Percentiles rank a stretch among this genome's conserved stretches.
Evolutionary conservation across 1,140 invertebrate genomes (phyloP).

Genomic region (Lepidurus apus): DNA sequence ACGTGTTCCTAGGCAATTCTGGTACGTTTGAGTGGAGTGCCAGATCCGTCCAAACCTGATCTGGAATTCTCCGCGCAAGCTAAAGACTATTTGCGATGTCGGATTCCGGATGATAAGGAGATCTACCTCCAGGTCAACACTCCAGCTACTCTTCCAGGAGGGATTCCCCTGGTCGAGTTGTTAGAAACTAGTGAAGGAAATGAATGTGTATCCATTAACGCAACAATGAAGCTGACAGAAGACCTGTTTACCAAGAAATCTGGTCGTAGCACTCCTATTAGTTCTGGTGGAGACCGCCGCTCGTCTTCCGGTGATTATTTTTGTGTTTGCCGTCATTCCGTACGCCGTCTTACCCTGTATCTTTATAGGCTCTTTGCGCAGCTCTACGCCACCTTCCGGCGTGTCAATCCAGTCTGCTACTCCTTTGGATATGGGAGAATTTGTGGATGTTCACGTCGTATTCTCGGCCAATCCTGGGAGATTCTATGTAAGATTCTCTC

Average conservation of each 20-base stretch:
- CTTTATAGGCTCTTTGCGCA: not conserved
- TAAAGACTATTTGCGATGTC: not conserved
- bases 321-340: not conserved
- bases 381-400: not conserved
- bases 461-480: not conserved
- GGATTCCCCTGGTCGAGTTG: not conserved
- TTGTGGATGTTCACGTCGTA: not conserved
- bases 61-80: not conserved
- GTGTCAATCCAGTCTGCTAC: not conserved
- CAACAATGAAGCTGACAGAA: slow-evolving; percentile 5
- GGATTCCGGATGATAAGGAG: not conserved
- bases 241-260: not conserved
- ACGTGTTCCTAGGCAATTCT: not conserved
- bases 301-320: not conserved
- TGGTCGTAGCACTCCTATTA: not conserved
- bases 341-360: not conserved
- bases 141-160: not conserved
- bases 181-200: not conserved
- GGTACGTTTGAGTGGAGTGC: slow-evolving; percentile 5
- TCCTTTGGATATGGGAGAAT: not conserved
- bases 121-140: not conserved
- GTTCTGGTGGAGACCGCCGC: not conserved
- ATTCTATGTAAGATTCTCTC: not conserved
- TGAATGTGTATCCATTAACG: slow-evolving; percentile 9
- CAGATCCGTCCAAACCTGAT: not conserved